phyloP scores from a whole-genome alignment of 2,797 vertebrate species.

The Sparus aurata region DNA sequence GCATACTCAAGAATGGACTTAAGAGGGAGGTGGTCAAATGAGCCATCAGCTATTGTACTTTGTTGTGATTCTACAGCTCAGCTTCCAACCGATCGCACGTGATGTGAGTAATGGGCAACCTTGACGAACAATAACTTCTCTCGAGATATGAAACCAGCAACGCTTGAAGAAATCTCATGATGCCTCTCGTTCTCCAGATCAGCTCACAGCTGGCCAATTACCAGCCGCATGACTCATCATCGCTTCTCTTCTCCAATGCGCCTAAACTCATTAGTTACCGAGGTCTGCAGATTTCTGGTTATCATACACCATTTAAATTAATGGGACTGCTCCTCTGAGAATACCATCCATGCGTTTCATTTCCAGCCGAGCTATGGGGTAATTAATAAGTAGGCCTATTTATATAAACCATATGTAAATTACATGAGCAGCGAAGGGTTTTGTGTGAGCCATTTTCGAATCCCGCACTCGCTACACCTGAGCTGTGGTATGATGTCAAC shows the following conservation, averaged over 20 bases:
- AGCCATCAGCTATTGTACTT: constrained; percentile 11
- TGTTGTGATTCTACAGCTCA: constrained; percentile 9
- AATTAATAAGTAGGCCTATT: constrained; percentile 32
- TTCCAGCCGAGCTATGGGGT: constrained; percentile 11
- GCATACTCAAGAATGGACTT: background rate
- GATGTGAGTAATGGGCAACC: background rate
- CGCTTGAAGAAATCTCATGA: constrained; percentile 11
- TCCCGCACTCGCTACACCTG: background rate
- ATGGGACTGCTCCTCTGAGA: constrained; percentile 44
- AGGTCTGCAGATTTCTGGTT: constrained; percentile 36
- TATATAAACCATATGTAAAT: constrained; percentile 23
- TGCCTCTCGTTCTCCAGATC: constrained; percentile 20
- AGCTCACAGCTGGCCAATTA: constrained; percentile 37
- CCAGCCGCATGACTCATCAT: constrained; percentile 51
- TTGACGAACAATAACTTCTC: background rate
- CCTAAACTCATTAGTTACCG: constrained; percentile 34
- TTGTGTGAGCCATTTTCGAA: constrained; percentile 9
- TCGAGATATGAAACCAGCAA: constrained; percentile 20
- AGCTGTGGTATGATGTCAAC: background rate
- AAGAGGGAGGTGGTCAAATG: background rate
- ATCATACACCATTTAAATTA: constrained; percentile 46
- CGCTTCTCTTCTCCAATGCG: background rate
- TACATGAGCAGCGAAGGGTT: background rate
- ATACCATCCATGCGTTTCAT: constrained; percentile 8
- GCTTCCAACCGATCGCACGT: background rate